Evolutionary conservation across 2,113 vertebrate genomes (phyloP).

Genomic region (Bucco capensis): DNA sequence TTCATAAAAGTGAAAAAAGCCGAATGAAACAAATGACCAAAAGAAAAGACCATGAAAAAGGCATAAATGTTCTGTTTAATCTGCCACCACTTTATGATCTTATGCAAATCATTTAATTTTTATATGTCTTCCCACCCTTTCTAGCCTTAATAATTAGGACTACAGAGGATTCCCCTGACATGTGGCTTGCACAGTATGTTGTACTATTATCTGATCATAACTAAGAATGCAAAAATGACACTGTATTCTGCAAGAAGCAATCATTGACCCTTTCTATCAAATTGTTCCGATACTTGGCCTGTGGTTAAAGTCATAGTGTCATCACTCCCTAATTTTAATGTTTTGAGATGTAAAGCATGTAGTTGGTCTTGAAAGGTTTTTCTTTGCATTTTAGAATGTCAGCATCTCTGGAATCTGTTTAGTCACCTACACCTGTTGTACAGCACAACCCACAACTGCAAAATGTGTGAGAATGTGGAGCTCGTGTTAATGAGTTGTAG

Average conservation of each 20-base stretch:
- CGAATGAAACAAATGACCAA: neutral
- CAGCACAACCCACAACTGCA: neutral
- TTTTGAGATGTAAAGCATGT: neutral
- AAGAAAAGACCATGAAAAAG: neutral
- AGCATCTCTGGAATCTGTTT: neutral
- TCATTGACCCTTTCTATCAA: conserved; percentile 11
- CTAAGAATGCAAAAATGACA: neutral
- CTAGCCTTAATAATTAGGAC: neutral
- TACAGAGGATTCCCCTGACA: neutral
- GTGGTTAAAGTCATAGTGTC: conserved; percentile 19
- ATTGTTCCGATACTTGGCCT: neutral
- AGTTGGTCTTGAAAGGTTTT: neutral
- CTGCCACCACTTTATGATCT: neutral
- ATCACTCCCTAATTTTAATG: neutral
- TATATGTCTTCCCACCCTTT: neutral
- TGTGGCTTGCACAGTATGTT: neutral
- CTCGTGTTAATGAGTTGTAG: neutral
- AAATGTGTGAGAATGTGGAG: neutral
- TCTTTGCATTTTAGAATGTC: neutral
- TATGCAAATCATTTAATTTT: neutral
- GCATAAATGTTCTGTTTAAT: neutral
- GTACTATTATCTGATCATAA: neutral
- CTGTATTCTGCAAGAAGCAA: neutral
- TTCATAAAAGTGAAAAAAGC: conserved; percentile 17
- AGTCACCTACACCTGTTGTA: neutral